Conservation (phyloP, 2,888 invertebrate genomes). For the Thumatha senex region DNA sequence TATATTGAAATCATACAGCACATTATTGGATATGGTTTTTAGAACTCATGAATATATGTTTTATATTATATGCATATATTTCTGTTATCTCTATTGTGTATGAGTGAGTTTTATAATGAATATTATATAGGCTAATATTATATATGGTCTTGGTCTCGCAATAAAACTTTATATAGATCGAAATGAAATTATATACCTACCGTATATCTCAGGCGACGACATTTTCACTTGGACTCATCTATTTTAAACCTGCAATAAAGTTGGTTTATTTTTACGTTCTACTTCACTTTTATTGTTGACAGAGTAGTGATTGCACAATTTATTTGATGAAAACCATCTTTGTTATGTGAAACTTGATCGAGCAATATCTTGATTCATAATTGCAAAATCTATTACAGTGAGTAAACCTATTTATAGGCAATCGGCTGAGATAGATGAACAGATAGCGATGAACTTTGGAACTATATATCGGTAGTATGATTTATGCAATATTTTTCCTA, state of each 20-base stretch:
- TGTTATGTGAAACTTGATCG: not conserved
- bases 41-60: not conserved
- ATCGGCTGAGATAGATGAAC: no score
- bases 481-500: no score
- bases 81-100: no score
- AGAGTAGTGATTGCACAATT: not conserved
- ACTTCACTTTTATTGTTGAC: not conserved
- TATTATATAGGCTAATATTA: no score
- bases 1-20: no score
- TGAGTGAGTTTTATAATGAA: no score
- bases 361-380: no score
- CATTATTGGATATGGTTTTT: not conserved
- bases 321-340: not conserved
- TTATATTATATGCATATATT: no score
- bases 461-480: no score
- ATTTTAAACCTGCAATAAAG: constrained; percentile 3
- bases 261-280: constrained; percentile 1
- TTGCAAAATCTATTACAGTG: no score
- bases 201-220: constrained; percentile 1
- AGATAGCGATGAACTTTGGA: no score
- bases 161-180: constrained; percentile 2
- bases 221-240: constrained; percentile 6
- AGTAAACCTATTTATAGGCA: no score
- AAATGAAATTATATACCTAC: constrained; percentile 2
- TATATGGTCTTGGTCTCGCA: not conserved